Evolutionary conservation across 2,797 vertebrate species (phyloP).

Genomic region (Pseudochromis fuscus): DNA sequence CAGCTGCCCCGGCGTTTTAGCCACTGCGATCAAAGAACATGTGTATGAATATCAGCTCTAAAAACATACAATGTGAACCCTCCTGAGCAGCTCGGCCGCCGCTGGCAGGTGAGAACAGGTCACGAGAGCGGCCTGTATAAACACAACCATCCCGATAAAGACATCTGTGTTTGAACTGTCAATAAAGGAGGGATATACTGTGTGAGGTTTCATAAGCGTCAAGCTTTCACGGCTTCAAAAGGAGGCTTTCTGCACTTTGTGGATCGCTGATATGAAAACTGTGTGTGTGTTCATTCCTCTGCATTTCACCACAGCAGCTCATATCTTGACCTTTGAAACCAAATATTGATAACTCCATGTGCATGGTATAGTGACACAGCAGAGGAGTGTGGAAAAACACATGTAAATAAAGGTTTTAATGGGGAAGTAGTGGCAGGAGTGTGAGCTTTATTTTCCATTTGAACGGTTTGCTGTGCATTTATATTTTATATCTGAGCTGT

Average conservation of each 20-base stretch:
- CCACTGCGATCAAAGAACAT: constrained; percentile 28
- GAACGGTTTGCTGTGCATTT: background rate
- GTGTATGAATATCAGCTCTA: constrained; percentile 20
- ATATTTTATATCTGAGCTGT: too few species aligned
- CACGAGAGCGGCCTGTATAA: constrained; percentile 17
- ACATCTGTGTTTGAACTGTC: constrained; percentile 36
- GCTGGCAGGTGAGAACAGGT: constrained; percentile 1
- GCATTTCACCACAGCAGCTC: constrained; percentile 10
- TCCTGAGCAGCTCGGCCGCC: background rate
- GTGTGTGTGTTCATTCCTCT: constrained; percentile 17
- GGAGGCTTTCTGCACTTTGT: constrained; percentile 12
- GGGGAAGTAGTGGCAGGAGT: background rate
- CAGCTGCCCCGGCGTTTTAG: constrained; percentile 5
- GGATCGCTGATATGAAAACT: constrained; percentile 37
- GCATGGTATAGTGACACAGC: fast-evolving
- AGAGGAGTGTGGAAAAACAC: background rate
- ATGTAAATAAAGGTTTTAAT: background rate
- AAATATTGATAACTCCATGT: constrained; percentile 43
- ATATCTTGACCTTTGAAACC: constrained; percentile 63
- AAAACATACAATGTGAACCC: constrained; percentile 20
- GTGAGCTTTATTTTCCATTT: background rate
- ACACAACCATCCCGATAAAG: background rate
- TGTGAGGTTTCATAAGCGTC: background rate
- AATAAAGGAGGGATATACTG: constrained; percentile 25
- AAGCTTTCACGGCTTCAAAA: constrained; percentile 19